phyloP scores from a whole-genome alignment of 2,113 vertebrate species.

The Cyanoramphus novaezelandiae region DNA sequence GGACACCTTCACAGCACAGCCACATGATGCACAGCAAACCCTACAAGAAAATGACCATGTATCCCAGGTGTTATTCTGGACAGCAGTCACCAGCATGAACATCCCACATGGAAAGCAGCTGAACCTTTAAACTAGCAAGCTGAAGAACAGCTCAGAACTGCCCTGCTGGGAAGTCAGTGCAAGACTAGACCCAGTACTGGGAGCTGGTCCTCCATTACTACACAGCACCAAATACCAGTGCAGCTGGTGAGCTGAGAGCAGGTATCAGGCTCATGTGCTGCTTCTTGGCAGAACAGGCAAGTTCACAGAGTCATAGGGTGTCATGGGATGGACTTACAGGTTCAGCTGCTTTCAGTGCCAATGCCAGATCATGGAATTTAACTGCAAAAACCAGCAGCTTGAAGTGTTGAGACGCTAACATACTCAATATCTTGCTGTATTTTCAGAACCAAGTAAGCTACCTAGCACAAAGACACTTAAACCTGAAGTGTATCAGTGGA shows the following conservation, averaged over 20 bases:
- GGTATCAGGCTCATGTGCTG: not conserved
- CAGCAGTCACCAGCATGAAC: not conserved
- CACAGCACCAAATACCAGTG: fast-evolving
- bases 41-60: not conserved
- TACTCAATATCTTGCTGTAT: not conserved
- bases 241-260: not conserved
- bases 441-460: not conserved
- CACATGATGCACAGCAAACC: not conserved
- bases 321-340: not conserved
- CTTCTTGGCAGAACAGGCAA: not conserved
- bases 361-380: not conserved
- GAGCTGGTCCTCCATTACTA: not conserved
- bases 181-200: not conserved
- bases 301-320: not conserved
- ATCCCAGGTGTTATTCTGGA: not conserved
- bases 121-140: not conserved
- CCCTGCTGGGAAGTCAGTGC: not conserved
- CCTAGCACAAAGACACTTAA: not conserved
- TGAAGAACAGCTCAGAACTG: not conserved
- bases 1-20: not conserved
- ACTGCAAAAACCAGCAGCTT: not conserved
- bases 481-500: not conserved
- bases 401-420: not conserved
- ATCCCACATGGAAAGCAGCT: not conserved
- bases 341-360: not conserved